These are phyloP conservation scores for Mythimna albipuncta DNA, from an alignment of 2,888 invertebrate species.

Conservation along the genomic window DNA sequence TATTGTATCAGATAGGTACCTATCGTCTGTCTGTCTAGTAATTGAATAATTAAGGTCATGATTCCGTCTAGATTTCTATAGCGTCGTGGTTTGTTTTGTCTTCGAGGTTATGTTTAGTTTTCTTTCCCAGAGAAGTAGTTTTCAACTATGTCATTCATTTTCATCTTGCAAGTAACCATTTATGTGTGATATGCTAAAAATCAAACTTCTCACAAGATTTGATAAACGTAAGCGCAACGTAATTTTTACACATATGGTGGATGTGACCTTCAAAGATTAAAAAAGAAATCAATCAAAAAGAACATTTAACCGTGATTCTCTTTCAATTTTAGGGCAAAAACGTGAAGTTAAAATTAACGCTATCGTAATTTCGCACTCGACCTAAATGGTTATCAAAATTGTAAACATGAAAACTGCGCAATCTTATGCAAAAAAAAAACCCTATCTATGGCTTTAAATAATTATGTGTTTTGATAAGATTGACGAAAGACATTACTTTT, in stretches of 20 bases:
- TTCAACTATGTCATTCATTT: background rate
- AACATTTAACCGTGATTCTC: conserved; percentile 27
- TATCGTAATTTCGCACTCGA: conserved; percentile 28
- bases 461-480: conserved; percentile 27
- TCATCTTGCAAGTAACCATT: background rate
- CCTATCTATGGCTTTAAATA: background rate
- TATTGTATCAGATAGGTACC: background rate
- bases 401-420: conserved; percentile 25
- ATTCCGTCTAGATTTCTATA: conserved; percentile 1
- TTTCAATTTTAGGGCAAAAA: conserved; percentile 45
- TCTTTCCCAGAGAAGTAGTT: background rate
- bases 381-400: conserved; percentile 41
- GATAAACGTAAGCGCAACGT: background rate
- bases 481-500: conserved; percentile 2
- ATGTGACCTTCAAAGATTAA: no score
- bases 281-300: background rate
- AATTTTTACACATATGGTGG: background rate
- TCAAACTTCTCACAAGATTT: background rate
- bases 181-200: background rate
- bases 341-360: conserved; percentile 29
- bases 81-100: background rate
- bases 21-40: background rate
- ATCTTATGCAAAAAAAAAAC: background rate
- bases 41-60: conserved; percentile 6
- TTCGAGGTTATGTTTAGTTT: conserved; percentile 6